phyloP scores from a whole-genome alignment of 2,113 vertebrate species.

The Strix uralensis region DNA sequence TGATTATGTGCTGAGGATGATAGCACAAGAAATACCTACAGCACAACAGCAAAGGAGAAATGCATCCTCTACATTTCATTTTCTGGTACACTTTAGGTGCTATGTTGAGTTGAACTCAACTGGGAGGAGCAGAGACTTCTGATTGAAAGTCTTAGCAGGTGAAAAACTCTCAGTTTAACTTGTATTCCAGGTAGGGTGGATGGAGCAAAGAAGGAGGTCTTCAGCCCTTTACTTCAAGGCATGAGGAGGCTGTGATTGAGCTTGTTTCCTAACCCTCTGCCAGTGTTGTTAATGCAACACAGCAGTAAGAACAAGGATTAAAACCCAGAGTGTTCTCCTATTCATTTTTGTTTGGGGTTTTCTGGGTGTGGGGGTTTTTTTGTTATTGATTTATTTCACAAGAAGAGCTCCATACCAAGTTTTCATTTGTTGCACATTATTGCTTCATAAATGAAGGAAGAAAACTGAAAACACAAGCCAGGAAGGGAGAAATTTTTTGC shows the following conservation, averaged over 20 bases:
- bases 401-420: neutral
- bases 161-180: neutral
- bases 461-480: neutral
- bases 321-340: neutral
- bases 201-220: neutral
- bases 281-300: neutral
- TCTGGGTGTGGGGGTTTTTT: neutral
- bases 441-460: neutral
- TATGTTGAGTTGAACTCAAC: neutral
- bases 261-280: neutral
- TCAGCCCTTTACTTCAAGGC: neutral
- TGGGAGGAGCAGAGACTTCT: neutral
- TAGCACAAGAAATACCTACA: neutral
- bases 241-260: neutral
- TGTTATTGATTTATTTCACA: neutral
- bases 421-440: neutral
- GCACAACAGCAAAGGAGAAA: neutral
- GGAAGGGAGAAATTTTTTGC: neutral
- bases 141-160: neutral
- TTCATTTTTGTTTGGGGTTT: neutral
- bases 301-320: neutral
- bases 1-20: neutral
- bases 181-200: neutral
- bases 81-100: neutral
- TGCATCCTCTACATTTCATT: neutral